These are phyloP conservation scores for Pantala flavescens DNA, from an alignment of 1,140 invertebrate species.

Conservation along the genomic window DNA sequence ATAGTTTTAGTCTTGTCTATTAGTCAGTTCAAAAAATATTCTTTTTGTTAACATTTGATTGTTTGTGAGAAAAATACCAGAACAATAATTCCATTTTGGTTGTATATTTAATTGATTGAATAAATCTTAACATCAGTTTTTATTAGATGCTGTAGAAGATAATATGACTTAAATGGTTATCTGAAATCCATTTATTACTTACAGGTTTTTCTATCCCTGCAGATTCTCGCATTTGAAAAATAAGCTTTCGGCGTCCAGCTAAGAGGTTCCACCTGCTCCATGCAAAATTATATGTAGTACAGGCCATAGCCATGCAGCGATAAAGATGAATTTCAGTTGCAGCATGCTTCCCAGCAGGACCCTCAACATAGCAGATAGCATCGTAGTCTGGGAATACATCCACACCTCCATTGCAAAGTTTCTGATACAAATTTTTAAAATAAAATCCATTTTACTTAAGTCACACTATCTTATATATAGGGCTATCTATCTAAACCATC, in stretches of 20 bases:
- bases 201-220: slow-evolving; percentile 48
- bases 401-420: slow-evolving; percentile 60
- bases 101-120: too few species aligned
- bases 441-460: not conserved
- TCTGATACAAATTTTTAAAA: slow-evolving; percentile 36
- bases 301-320: slow-evolving; percentile 67
- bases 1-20: too few species aligned
- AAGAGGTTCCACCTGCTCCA: slow-evolving; percentile 81
- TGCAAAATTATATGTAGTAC: slow-evolving; percentile 65
- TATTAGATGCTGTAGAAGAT: too few species aligned
- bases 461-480: too few species aligned
- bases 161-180: too few species aligned
- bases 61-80: too few species aligned
- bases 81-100: too few species aligned
- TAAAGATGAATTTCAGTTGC: slow-evolving; percentile 69
- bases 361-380: slow-evolving; percentile 70
- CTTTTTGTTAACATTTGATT: too few species aligned
- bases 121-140: too few species aligned
- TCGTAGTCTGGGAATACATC: slow-evolving; percentile 84
- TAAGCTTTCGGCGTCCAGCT: slow-evolving; percentile 52
- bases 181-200: slow-evolving; percentile 13
- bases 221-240: slow-evolving; percentile 60
- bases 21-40: too few species aligned
- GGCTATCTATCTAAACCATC: too few species aligned
- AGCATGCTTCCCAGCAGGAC: slow-evolving; percentile 57